Percentiles rank a stretch among this genome's conserved stretches.
Evolutionary conservation across 1,140 invertebrate species (phyloP).

Genomic region (Trichonephila inaurata): DNA sequence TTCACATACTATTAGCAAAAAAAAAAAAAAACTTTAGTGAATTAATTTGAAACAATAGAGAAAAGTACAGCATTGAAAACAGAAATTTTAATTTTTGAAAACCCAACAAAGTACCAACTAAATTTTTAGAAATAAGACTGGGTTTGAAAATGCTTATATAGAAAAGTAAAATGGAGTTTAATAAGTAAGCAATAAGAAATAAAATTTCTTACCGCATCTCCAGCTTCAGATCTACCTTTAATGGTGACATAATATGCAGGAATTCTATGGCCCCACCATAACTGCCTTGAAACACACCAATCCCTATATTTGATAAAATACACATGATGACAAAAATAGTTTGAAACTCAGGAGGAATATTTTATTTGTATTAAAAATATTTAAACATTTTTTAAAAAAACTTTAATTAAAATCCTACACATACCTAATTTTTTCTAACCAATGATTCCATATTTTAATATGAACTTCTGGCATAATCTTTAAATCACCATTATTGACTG

Average conservation of each 20-base stretch:
- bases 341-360: neutral
- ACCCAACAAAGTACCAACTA: no score
- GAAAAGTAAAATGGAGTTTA: no score
- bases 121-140: no score
- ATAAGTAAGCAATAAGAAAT: no score
- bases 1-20: no score
- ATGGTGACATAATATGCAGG: slow-evolving; percentile 94
- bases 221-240: slow-evolving; percentile 45
- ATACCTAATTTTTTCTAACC: slow-evolving; percentile 92
- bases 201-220: slow-evolving; percentile 20
- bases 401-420: neutral
- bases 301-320: slow-evolving; percentile 82
- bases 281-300: slow-evolving; percentile 98
- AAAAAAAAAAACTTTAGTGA: no score
- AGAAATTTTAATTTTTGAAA: no score
- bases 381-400: neutral
- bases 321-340: neutral
- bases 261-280: slow-evolving; percentile 99
- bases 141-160: no score
- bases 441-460: slow-evolving; percentile 96
- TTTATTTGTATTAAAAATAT: neutral
- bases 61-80: no score
- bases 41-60: no score
- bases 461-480: slow-evolving; percentile 97
- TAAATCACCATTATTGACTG: slow-evolving; percentile 91